These are phyloP conservation scores for Melanogrammus aeglefinus DNA, from an alignment of 2,797 vertebrate genomes.

Conservation along the genomic window DNA sequence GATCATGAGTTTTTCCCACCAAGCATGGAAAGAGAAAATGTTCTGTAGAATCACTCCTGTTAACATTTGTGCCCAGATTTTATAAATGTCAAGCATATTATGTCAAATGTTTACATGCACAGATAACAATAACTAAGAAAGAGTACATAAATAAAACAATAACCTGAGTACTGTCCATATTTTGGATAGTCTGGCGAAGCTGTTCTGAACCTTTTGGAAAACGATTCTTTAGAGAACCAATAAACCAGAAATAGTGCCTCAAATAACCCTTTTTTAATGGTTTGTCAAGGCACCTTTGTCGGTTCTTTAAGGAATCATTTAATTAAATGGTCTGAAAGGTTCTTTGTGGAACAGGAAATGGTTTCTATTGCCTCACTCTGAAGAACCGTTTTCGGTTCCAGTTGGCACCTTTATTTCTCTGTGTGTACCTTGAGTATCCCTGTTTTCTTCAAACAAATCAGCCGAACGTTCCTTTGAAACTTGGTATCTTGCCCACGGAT, in stretches of 20 bases:
- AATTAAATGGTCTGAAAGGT: neutral
- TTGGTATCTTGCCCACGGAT: no score
- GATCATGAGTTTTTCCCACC: neutral
- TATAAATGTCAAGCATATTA: neutral
- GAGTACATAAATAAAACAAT: neutral
- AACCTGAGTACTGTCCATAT: no score
- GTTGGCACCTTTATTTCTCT: neutral
- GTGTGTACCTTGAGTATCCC: neutral
- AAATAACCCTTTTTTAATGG: no score
- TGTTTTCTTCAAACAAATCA: neutral
- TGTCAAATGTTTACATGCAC: neutral
- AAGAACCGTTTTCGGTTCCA: neutral
- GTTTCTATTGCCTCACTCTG: neutral
- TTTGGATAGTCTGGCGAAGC: neutral
- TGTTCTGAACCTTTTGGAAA: no score
- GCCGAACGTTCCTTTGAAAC: no score
- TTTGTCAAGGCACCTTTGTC: no score
- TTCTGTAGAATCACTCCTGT: neutral
- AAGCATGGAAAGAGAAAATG: neutral
- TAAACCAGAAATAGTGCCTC: no score
- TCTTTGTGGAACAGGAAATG: neutral
- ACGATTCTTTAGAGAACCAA: no score
- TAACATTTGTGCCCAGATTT: no score
- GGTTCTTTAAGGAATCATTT: neutral
- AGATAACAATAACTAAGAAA: neutral